Percentiles rank a stretch among this genome's conserved stretches.
Evolutionary conservation across 2,888 invertebrate genomes (phyloP).

Genomic region (Koerneria pararmatus): DNA sequence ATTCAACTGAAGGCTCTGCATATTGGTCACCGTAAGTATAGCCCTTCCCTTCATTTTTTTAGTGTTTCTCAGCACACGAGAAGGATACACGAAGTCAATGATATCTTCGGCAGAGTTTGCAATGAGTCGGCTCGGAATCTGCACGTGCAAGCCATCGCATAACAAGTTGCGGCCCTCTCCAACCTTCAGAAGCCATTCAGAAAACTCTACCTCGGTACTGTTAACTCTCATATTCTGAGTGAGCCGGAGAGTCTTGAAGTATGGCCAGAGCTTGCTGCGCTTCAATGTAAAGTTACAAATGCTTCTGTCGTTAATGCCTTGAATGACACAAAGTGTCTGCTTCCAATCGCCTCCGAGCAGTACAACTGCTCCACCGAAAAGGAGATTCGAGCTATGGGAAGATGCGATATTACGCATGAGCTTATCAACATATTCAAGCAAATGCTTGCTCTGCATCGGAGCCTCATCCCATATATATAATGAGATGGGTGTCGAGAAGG

Average conservation of each 20-base stretch:
- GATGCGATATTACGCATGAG: background rate
- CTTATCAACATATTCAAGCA: background rate
- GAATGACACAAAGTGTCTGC: conserved; percentile 4
- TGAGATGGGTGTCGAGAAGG: background rate
- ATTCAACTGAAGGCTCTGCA: background rate
- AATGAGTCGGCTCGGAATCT: background rate
- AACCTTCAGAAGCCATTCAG: conserved; percentile 12
- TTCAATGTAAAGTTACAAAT: conserved; percentile 8
- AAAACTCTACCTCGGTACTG: background rate
- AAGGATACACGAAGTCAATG: background rate
- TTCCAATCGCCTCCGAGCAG: conserved; percentile 13
- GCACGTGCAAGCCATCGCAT: background rate
- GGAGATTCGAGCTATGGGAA: background rate
- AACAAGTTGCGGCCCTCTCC: background rate
- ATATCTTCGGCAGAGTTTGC: background rate
- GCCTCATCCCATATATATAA: conserved; percentile 19
- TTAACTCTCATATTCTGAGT: conserved; percentile 3
- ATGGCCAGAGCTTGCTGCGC: conserved; percentile 1
- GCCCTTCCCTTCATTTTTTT: background rate
- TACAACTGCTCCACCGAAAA: conserved; percentile 10
- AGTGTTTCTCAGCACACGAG: background rate
- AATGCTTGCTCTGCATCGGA: conserved; percentile 8
- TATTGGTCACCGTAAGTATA: background rate
- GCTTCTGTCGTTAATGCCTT: background rate
- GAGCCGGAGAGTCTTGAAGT: background rate